These are phyloP conservation scores for Junonia oenone DNA, from an alignment of 2,888 invertebrate species.

Conservation along the genomic window DNA sequence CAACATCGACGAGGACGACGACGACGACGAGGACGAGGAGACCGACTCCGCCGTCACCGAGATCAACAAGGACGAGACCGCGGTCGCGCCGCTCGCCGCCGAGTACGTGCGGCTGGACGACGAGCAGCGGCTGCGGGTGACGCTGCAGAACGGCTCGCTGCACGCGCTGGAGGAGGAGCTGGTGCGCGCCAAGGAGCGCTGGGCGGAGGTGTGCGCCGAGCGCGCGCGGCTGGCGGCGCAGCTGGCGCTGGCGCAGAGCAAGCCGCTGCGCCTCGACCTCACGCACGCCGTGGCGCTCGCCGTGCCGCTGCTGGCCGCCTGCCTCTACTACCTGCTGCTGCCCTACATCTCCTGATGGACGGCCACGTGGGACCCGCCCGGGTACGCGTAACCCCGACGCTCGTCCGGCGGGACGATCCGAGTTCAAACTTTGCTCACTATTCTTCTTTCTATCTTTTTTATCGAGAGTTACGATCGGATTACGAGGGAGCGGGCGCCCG, in stretches of 20 bases:
- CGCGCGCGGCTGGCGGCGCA: constrained; percentile 81
- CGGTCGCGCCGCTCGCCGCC: constrained; percentile 14
- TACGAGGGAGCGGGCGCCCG: constrained; percentile 2
- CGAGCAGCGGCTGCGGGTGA: constrained; percentile 44
- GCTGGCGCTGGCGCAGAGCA: constrained; percentile 79
- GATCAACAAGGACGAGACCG: constrained; percentile 43
- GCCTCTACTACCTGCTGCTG: constrained; percentile 81
- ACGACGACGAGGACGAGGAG: constrained; percentile 67
- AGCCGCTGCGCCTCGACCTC: constrained; percentile 73
- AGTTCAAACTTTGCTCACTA: constrained; percentile 33
- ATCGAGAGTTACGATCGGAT: constrained; percentile 9
- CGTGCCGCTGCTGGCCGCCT: constrained; percentile 78
- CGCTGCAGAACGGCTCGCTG: constrained; percentile 75
- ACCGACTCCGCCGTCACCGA: constrained; percentile 63
- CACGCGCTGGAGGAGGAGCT: constrained; percentile 86
- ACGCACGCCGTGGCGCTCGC: constrained; percentile 80
- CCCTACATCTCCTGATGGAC: constrained; percentile 82
- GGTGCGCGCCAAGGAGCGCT: constrained; percentile 85
- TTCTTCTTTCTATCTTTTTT: constrained; percentile 20
- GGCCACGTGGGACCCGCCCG: constrained; percentile 78
- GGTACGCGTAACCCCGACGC: constrained; percentile 53
- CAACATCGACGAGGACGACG: constrained; percentile 64
- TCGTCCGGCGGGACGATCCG: constrained; percentile 18
- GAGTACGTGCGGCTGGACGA: constrained; percentile 54
- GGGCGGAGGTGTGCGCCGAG: constrained; percentile 82